Evolutionary conservation across 2,888 invertebrate species (phyloP).

Genomic region (Drosophila rubida): DNA sequence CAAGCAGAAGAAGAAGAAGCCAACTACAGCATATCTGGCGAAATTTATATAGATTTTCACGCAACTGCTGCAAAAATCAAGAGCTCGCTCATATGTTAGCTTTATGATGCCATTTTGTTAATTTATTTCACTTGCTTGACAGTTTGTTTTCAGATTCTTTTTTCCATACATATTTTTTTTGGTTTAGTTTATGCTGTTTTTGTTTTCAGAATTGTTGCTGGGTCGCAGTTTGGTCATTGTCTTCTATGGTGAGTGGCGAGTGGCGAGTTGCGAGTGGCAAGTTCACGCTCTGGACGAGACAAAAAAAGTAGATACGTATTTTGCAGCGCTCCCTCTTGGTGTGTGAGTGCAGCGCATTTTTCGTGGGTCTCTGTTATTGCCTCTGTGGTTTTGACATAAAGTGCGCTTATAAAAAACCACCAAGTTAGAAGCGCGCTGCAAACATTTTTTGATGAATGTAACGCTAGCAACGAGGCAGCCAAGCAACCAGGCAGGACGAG

Average conservation of each 20-base stretch:
- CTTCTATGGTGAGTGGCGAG: constrained; percentile 40
- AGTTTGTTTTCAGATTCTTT: constrained; percentile 60
- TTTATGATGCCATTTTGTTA: constrained; percentile 78
- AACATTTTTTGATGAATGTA: constrained; percentile 76
- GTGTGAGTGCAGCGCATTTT: constrained; percentile 48
- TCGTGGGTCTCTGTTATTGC: constrained; percentile 50
- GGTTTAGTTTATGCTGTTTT: constrained; percentile 24
- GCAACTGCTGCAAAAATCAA: constrained; percentile 60
- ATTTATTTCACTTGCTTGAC: constrained; percentile 79
- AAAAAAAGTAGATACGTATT: constrained; percentile 23
- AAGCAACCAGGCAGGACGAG: constrained; percentile 19
- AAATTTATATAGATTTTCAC: constrained; percentile 24
- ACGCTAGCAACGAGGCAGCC: constrained; percentile 45
- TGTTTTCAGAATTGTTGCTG: constrained; percentile 23
- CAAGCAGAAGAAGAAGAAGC: background rate
- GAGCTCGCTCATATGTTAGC: constrained; percentile 72
- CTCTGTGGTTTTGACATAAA: constrained; percentile 78
- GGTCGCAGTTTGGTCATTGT: constrained; percentile 53
- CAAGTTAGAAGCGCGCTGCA: constrained; percentile 71
- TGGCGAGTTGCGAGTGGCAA: constrained; percentile 19
- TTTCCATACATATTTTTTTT: constrained; percentile 33
- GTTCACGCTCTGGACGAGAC: constrained; percentile 24
- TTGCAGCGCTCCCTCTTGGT: constrained; percentile 54
- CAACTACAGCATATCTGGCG: constrained; percentile 22
- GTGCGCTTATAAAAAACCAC: constrained; percentile 77